phyloP scores from a whole-genome alignment of 2,113 vertebrate genomes.

The Poeciliopsis prolifica region DNA sequence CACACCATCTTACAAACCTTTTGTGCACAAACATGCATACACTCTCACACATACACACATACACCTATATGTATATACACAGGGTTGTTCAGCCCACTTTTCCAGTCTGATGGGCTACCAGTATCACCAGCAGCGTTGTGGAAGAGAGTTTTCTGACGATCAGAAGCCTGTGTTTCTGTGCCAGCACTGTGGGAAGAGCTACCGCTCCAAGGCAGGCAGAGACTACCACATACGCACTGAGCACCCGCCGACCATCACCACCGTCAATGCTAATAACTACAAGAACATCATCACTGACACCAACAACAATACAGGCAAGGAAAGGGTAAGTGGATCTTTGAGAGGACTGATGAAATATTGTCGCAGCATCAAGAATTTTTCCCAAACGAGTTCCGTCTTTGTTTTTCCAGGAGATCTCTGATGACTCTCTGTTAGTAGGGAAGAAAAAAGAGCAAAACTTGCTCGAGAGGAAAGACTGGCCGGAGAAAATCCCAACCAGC shows the following conservation, averaged over 20 bases:
- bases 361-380: background rate
- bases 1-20: slow-evolving; percentile 45
- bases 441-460: slow-evolving; percentile 60
- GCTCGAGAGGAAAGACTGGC: slow-evolving; percentile 55
- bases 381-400: slow-evolving; percentile 15
- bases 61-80: background rate
- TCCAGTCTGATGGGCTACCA: slow-evolving; percentile 97
- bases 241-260: slow-evolving; percentile 69
- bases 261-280: slow-evolving; percentile 35
- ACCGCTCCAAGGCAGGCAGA: slow-evolving; percentile 92
- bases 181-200: slow-evolving; percentile 89
- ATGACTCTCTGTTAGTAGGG: slow-evolving; percentile 44
- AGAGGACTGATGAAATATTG: background rate
- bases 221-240: slow-evolving; percentile 93
- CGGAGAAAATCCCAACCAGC: slow-evolving; percentile 1
- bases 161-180: slow-evolving; percentile 90
- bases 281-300: slow-evolving; percentile 63
- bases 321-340: slow-evolving; percentile 57
- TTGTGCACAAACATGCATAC: slow-evolving; percentile 25
- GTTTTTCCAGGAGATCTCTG: slow-evolving; percentile 54
- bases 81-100: slow-evolving; percentile 94
- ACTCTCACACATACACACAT: background rate
- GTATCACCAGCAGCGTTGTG: slow-evolving; percentile 95
- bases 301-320: slow-evolving; percentile 75
- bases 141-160: slow-evolving; percentile 85